Base-by-base conservation (phyloP, 1,140 invertebrate species). In the Homalodisca vitripennis region DNA sequence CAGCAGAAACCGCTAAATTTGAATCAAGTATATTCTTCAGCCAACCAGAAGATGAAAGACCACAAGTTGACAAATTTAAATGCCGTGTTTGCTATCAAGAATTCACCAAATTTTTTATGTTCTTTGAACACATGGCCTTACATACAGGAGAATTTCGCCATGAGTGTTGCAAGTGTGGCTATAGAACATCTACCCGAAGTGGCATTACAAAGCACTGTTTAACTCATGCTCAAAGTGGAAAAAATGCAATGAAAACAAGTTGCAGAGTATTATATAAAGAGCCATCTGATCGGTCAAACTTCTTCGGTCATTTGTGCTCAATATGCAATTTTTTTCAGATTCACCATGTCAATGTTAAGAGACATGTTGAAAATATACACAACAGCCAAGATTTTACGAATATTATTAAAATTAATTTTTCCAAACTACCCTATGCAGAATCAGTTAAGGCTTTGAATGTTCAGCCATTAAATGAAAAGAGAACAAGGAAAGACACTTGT, bases 251-350 rank as follows among this genome's bases (percentile, higher is more conserved):
- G 22, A 27, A 27, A 10, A 30, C 12, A 30, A 29, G 27, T 30
- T 60, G 55, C 29, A 26, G 55, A 60, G 55, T 60, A n/a, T 24
- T 60, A 3, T 60, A 60, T 24, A 60, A 60, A 29, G 55, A 60
- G 26, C 55, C 55, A 6, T 6, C 13, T 26, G 26, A 60, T 29
- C 26, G 29, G 26, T 27, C 22, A 2, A 14, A 27, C 29, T 30
- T 60, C 24, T 2, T 26, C 29, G 55, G 55, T 6, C 29, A 60
- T 29, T 60, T 60, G 26, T 60, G 55, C 24, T 27, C 10, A 60
- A 22, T 60, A 12, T 60, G 55, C 55, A 60, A 60, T 60, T 60
- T 22, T 30, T 60, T 60, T 60, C 55, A 60, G 26, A 27, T 60
- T 1, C 26, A n/a, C 24, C 22, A 60, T 27, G 29, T 27, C 26